A percentile compares a stretch with the other conserved stretches of the same genome.
Evolutionary conservation across 2,888 invertebrate species (phyloP).

Genomic region (Phytoseiulus persimilis): DNA sequence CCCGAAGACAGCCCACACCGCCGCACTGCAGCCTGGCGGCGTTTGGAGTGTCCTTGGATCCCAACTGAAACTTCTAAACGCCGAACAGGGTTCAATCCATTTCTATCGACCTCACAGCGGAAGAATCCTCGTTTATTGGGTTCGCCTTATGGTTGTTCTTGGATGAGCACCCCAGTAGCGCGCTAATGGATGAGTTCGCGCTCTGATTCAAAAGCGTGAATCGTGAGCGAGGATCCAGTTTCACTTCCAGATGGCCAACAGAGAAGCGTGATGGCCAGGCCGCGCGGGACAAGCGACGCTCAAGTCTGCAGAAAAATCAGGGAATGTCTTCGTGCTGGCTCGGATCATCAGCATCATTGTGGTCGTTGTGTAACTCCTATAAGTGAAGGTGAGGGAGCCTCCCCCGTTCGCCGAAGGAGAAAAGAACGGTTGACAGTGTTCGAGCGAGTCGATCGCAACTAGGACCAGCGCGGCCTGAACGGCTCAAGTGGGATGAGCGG

Average conservation of each 20-base stretch:
- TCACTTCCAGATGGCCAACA: background rate
- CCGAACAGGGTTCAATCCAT: no score
- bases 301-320: background rate
- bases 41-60: background rate
- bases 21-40: background rate
- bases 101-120: no score
- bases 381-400: background rate
- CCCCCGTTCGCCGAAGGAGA: background rate
- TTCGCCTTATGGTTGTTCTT: no score
- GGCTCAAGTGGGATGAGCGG: no score
- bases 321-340: background rate
- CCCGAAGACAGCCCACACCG: background rate
- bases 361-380: background rate
- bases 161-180: no score
- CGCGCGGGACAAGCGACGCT: background rate
- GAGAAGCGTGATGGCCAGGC: background rate
- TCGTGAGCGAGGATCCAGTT: no score
- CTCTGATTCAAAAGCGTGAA: no score
- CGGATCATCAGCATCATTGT: background rate
- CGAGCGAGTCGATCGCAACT: no score
- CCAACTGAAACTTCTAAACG: background rate
- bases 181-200: no score
- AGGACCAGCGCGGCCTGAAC: no score
- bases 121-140: no score
- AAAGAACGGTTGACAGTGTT: no score